Base-by-base conservation (phyloP, 2,888 invertebrate genomes). In the Trileptium ribeirensis region DNA sequence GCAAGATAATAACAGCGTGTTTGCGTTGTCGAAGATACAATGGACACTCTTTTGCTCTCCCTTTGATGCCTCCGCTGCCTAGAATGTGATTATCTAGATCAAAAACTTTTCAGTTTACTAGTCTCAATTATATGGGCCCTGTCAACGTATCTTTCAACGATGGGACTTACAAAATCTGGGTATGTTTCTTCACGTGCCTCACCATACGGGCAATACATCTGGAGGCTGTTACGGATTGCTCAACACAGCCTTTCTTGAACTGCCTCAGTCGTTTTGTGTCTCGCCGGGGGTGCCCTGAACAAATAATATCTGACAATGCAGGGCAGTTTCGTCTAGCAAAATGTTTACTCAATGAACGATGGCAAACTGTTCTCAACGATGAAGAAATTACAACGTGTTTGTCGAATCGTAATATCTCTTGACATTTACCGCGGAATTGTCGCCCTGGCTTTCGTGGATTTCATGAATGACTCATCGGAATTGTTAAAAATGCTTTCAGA, bases 391-490 rank as follows among this genome's bases (percentile, higher is more conserved):
- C 67, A 3, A 67, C 78, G 1, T 67, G 24, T 77, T n/a, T n/a
- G n/a, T 67, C 81, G 29, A 34, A 67, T 2, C 24, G 84, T 19
- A 70, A 70, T 34, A 86, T 86, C 67, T 29, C 79, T 0, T 87
- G 86, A 83, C 83, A 29, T 90, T 89, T 82, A 90, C 87, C 79
- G 78, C 88, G 1, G 89, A 89, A 1, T 83, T 86, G 0, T 88
- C 89, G 1, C 84, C 89, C 0, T 90, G 90, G 89, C 88, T 88
- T 88, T 89, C 89, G 89, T 78, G 89, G 90, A 64, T 88, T 87
- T 84, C 90, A 88, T 86, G 89, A 90, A 84, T 83, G 89, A 31
- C 82, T 90, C 2, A 85, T 89, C 24, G 85, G 87, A 8, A 78
- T 87, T 2, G 51, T 89, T 2, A 90, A 90, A 29, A 70, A 15